Conservation (phyloP, 2,113 vertebrate genomes). For the Struthidea cinerea region DNA sequence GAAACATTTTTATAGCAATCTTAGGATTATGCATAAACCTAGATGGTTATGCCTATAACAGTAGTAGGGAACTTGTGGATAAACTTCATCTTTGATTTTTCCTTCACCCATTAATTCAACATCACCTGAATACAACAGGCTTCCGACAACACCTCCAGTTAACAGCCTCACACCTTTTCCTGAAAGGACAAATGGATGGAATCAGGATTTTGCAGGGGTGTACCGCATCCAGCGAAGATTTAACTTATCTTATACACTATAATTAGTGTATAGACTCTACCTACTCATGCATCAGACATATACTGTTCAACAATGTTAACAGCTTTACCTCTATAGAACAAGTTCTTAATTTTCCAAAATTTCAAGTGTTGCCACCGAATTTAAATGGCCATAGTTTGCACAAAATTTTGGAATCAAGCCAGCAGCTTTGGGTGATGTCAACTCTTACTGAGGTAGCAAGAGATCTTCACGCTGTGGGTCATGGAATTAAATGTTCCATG, state of each 20-base stretch:
- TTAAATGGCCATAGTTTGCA: neutral
- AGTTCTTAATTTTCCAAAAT: neutral
- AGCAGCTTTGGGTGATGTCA: neutral
- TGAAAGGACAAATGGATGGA: neutral
- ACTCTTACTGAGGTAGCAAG: neutral
- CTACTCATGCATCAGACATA: neutral
- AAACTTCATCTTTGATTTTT: neutral
- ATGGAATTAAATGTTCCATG: neutral
- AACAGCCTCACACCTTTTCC: neutral
- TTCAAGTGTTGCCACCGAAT: neutral
- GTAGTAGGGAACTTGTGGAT: neutral
- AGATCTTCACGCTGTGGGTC: neutral
- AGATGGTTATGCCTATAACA: neutral
- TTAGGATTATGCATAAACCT: neutral
- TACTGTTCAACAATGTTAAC: neutral
- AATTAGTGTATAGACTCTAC: neutral
- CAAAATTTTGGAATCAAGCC: neutral
- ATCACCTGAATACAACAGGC: neutral
- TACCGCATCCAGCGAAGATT: neutral
- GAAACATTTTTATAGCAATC: neutral
- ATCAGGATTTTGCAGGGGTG: neutral
- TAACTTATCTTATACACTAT: too few relatives aligned
- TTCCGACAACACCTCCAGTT: neutral
- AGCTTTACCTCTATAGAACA: neutral
- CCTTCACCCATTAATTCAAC: neutral